Evolutionary conservation across 2,113 vertebrate genomes (phyloP).

Genomic region (Thalassarche chlororhynchos): DNA sequence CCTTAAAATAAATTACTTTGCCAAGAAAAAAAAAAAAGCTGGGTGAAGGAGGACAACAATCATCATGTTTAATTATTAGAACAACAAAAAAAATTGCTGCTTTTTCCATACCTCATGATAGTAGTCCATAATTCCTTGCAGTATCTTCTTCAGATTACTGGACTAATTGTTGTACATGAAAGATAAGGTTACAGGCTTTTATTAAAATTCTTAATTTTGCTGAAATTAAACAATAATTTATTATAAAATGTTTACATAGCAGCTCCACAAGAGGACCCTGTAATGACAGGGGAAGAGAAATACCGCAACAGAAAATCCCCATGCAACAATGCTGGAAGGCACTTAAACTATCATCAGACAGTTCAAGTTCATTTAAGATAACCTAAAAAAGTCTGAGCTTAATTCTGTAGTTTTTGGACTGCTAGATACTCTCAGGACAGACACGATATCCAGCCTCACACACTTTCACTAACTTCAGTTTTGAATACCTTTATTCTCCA

Average conservation of each 20-base stretch:
- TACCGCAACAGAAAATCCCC: not conserved
- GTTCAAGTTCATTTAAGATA: not conserved
- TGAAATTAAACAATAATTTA: not conserved
- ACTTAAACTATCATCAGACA: not conserved
- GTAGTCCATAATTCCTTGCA: slow-evolving; percentile 94
- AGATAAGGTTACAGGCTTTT: not conserved
- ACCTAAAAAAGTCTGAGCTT: not conserved
- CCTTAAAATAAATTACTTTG: not conserved
- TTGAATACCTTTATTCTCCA: slow-evolving; percentile 93
- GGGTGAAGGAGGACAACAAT: not conserved
- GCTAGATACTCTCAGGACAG: not conserved
- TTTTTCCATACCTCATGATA: slow-evolving; percentile 89
- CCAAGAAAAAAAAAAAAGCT: not conserved
- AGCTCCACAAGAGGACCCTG: not conserved
- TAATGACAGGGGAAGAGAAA: not conserved
- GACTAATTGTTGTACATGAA: slow-evolving; percentile 75
- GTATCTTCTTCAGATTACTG: slow-evolving; percentile 97
- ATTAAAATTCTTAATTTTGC: not conserved
- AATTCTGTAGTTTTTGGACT: not conserved
- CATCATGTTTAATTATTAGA: not conserved
- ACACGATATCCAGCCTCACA: not conserved
- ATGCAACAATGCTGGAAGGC: not conserved
- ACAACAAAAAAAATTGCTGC: not conserved
- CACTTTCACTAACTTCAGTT: not conserved
- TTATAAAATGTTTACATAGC: not conserved